phyloP scores from a whole-genome alignment of 2,888 invertebrate genomes.

The Drosophila maculinotata region DNA sequence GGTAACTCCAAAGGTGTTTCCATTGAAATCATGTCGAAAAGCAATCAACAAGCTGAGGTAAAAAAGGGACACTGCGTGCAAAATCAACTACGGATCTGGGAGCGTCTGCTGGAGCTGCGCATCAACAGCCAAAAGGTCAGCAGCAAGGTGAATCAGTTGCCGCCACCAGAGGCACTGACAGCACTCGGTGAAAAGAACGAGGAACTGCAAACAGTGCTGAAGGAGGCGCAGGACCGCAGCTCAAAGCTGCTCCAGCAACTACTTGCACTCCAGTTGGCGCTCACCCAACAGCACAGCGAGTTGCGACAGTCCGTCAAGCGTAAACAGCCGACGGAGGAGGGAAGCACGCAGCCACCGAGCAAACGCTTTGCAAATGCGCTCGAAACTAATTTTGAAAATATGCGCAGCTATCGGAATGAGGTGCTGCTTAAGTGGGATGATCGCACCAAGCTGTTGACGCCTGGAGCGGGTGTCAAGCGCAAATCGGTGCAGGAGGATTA shows the following conservation, averaged over 20 bases:
- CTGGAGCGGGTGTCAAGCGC: constrained; percentile 87
- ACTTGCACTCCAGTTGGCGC: constrained; percentile 87
- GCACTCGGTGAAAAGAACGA: constrained; percentile 84
- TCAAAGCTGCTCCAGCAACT: constrained; percentile 88
- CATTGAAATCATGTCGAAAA: constrained; percentile 63
- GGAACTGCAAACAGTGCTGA: constrained; percentile 85
- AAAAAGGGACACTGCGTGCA: constrained; percentile 89
- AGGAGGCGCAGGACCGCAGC: constrained; percentile 85
- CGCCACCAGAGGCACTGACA: constrained; percentile 87
- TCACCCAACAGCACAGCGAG: constrained; percentile 89
- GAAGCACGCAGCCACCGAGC: constrained; percentile 17
- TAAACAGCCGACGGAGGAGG: constrained; percentile 30
- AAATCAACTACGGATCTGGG: constrained; percentile 92
- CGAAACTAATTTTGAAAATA: constrained; percentile 87
- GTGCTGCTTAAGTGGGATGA: constrained; percentile 98
- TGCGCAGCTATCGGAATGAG: constrained; percentile 90
- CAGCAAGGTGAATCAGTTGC: constrained; percentile 91
- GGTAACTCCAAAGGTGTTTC: constrained; percentile 22
- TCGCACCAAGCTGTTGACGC: constrained; percentile 91
- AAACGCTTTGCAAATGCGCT: constrained; percentile 85
- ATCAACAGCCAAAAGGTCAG: constrained; percentile 95
- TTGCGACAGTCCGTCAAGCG: constrained; percentile 86
- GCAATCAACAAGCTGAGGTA: constrained; percentile 86
- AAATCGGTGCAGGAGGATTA: constrained; percentile 86
- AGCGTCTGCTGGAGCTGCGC: constrained; percentile 92